Evolutionary conservation across 92 coral and sea anemone genomes (phyloP).

Genomic region (Montipora capitata): DNA sequence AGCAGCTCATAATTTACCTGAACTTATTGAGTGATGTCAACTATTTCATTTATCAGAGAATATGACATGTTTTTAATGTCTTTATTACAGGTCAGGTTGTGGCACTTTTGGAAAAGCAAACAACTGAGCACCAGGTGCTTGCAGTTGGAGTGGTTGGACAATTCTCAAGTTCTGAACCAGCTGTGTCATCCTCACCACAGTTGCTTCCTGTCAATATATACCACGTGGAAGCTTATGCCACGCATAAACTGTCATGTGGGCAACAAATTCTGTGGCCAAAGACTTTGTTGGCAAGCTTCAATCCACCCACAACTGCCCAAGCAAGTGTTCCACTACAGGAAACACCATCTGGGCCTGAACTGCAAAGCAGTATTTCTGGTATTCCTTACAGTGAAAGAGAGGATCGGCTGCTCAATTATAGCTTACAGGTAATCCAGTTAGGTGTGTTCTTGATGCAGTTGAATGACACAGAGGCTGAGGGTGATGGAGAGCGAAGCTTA

Average conservation of each 20-base stretch:
- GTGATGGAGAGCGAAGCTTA: conserved; percentile 68
- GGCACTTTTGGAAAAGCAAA: conserved; percentile 27
- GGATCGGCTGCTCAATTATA: conserved; percentile 76
- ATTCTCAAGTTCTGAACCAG: conserved; percentile 7
- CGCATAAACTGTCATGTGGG: neutral
- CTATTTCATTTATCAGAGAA: too few relatives aligned
- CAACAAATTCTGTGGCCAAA: conserved; percentile 60
- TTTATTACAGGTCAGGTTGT: conserved; percentile 33
- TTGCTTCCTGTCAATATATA: conserved; percentile 27
- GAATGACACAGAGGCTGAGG: conserved; percentile 79
- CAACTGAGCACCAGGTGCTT: conserved; percentile 46
- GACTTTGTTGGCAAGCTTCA: conserved; percentile 28
- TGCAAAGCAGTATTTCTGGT: conserved; percentile 2
- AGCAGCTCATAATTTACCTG: neutral
- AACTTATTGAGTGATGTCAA: too few relatives aligned
- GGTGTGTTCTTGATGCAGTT: conserved; percentile 75
- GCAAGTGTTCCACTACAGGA: neutral
- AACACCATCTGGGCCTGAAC: neutral
- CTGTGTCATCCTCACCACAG: neutral
- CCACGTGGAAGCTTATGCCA: conserved; percentile 17
- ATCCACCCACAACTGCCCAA: conserved; percentile 17
- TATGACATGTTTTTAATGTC: neutral
- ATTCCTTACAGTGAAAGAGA: conserved; percentile 17
- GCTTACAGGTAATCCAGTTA: conserved; percentile 57
- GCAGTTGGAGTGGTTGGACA: conserved; percentile 46